Base-by-base conservation (phyloP, 1,140 invertebrate species). In the Homalodisca vitripennis region DNA sequence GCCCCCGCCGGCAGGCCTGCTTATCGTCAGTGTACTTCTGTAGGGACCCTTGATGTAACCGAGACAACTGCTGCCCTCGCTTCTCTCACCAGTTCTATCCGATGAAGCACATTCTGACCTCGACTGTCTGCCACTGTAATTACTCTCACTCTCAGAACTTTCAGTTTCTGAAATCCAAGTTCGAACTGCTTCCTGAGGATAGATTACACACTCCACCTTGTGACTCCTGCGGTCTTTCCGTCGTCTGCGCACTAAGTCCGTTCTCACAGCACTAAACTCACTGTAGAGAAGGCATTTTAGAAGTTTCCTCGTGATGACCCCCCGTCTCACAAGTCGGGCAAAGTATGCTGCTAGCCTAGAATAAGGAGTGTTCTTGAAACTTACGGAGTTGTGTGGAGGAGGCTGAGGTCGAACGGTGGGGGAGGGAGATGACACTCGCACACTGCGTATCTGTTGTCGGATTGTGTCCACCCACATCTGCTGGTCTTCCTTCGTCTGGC, bases 381-480 rank as follows among this genome's bases (percentile, higher is more conserved):
- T 73, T 71, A 73, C 70, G 41, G 62, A 46, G 41, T 41, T 57
- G 46, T 66, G 67, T 26, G 67, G 67, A 22, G 72, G 70, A 27
- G 34, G 68, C 46, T 55, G 55, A 32, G 66, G 66, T 17, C 65
- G 65, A 27, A 66, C 24, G 51, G 46, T 26, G 17, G 67, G 66
- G 1, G 60, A 17, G 51, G 29, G 31, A 29, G 60, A 30, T 24
- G 62, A 53, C 51, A 66, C 47, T 51, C 53, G 31, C 53, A 66
- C 53, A 30, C 22, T 30, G 55, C 62, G 34, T 30, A 70, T 62
- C 71, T 92, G 90, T 46, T 87, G 86, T 14, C 76, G 80, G 3
- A 96, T 80, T 51, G 92, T 80, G 66, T 93, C 89, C 29, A 97
- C 87, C 95, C 95, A 98, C 66, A 89, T 88, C 68, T 90, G 88